phyloP scores from a whole-genome alignment of 2,888 invertebrate species.

The Spodoptera littoralis region DNA sequence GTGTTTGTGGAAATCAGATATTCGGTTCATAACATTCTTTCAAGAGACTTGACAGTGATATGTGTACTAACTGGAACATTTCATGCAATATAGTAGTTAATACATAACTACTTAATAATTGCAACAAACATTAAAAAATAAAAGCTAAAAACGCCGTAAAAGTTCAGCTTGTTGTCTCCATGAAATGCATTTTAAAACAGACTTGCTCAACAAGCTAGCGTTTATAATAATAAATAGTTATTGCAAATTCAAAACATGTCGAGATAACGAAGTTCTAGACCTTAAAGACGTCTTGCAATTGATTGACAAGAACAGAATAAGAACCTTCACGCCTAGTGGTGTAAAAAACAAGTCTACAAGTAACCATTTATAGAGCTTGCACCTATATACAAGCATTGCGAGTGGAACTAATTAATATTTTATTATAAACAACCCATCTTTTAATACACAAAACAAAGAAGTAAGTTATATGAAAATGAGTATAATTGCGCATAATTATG shows the following conservation, averaged over 20 bases:
- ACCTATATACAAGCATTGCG: slow-evolving; percentile 20
- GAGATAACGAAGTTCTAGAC: slow-evolving; percentile 64
- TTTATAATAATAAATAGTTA: slow-evolving; percentile 31
- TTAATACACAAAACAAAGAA: slow-evolving; percentile 6
- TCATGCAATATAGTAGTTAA: too few species aligned
- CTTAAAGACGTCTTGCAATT: slow-evolving; percentile 61
- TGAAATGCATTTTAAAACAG: slow-evolving; percentile 11
- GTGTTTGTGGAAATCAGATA: too few species aligned
- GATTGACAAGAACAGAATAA: slow-evolving; percentile 71
- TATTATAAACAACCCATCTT: slow-evolving; percentile 11
- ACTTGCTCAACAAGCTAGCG: neutral
- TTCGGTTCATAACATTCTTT: too few species aligned
- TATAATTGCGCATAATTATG: too few species aligned
- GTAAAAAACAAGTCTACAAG: slow-evolving; percentile 60
- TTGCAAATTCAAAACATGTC: slow-evolving; percentile 51
- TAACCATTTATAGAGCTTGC: slow-evolving; percentile 52
- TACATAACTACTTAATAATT: too few species aligned
- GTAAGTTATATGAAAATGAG: too few species aligned
- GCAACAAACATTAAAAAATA: neutral
- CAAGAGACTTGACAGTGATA: too few species aligned
- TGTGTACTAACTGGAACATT: neutral
- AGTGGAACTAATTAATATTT: slow-evolving; percentile 48
- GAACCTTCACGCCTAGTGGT: slow-evolving; percentile 64
- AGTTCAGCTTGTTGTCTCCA: neutral
- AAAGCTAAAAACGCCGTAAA: neutral